Conservation (phyloP, 1,140 invertebrate species). For the Lucilia sericata region DNA sequence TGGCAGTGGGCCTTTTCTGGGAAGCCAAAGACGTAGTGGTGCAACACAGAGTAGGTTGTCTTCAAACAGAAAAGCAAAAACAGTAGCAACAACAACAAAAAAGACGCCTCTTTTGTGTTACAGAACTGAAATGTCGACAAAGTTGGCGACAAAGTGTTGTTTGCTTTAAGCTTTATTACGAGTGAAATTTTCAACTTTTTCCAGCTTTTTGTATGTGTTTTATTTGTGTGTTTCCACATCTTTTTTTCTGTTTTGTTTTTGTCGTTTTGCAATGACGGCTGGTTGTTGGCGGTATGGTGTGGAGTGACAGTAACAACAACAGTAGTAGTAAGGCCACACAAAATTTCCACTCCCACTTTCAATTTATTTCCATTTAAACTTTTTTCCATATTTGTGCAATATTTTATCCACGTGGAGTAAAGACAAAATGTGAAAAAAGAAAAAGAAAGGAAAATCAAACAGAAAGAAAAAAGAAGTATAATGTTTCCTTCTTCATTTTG, state of each 20-base stretch:
- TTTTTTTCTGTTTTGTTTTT: not conserved
- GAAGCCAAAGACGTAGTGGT: not conserved
- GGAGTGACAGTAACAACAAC: not conserved
- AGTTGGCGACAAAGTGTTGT: conserved; percentile 33
- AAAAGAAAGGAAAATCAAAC: not conserved
- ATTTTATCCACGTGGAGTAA: not conserved
- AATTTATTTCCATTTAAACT: not conserved
- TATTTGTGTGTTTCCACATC: not conserved
- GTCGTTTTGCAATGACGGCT: not conserved
- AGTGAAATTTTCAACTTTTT: conserved; percentile 35
- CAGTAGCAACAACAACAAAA: not conserved
- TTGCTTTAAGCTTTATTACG: conserved; percentile 38
- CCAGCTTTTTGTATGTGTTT: not conserved
- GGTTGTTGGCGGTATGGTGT: not conserved
- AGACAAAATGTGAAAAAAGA: too few species aligned
- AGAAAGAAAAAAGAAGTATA: not conserved
- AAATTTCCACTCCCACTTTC: not conserved
- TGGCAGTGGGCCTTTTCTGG: not conserved
- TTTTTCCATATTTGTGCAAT: not conserved
- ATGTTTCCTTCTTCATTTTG: not conserved
- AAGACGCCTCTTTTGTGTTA: not conserved
- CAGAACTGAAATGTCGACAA: conserved; percentile 15
- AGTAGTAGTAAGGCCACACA: not conserved
- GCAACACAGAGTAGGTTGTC: not conserved
- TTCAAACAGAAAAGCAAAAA: not conserved